A percentile compares a stretch with the other conserved stretches of the same genome.
These are phyloP conservation scores for Octopus sinensis DNA, from an alignment of 1,140 invertebrate species.

Conservation along the genomic window DNA sequence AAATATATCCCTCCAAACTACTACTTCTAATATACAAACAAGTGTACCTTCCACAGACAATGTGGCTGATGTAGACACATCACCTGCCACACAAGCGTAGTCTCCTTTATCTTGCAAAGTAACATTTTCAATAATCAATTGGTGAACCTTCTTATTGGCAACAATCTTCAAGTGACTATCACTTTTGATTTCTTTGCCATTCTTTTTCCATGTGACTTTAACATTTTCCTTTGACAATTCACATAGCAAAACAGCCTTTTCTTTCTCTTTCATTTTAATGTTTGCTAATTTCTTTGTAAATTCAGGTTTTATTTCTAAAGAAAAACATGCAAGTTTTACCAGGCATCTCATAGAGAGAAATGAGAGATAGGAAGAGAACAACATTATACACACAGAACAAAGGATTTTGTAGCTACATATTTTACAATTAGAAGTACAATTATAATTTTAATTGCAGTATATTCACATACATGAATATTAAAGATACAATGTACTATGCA, in stretches of 20 bases:
- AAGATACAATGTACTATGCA: no score
- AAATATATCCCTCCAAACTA: no score
- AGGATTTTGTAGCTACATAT: no score
- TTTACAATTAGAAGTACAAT: no score
- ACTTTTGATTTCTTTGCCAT: slow-evolving; percentile 56
- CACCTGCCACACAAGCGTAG: slow-evolving; percentile 44
- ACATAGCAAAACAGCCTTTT: slow-evolving; percentile 47
- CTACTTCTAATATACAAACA: no score
- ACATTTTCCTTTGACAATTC: slow-evolving; percentile 48
- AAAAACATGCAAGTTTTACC: background rate
- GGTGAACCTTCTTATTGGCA: slow-evolving; percentile 34
- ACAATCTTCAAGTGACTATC: slow-evolving; percentile 54
- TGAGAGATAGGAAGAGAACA: no score
- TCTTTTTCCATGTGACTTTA: slow-evolving; percentile 50
- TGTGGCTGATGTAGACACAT: slow-evolving; percentile 32
- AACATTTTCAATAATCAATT: slow-evolving; percentile 36
- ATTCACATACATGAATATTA: no score
- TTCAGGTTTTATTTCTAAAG: background rate
- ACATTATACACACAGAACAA: no score
- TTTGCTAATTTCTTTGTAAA: slow-evolving; percentile 21
- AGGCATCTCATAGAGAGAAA: no score
- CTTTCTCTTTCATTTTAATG: slow-evolving; percentile 39
- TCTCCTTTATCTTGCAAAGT: slow-evolving; percentile 35
- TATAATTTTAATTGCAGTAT: no score
- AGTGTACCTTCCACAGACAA: slow-evolving; percentile 34